A percentile compares a stretch with the other conserved stretches of the same genome.
Conservation (phyloP, 2,888 invertebrate species). For the Amphiduros pacificus region DNA sequence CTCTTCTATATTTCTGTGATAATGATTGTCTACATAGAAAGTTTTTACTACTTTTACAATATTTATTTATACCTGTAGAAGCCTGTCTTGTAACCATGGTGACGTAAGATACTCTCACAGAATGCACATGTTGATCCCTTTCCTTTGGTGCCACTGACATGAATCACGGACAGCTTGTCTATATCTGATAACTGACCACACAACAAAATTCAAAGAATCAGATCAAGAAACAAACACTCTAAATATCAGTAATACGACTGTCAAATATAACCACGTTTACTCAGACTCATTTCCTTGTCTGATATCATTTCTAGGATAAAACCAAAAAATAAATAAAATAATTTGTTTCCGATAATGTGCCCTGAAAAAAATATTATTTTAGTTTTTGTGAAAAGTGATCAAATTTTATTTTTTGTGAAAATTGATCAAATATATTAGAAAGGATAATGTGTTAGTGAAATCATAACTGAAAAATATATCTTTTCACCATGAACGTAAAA, state of each 20-base stretch:
- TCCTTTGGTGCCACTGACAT: conserved; percentile 96
- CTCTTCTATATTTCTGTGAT: background rate
- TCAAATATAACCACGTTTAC: too few species aligned
- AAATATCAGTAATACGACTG: too few species aligned
- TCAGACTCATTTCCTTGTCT: too few species aligned
- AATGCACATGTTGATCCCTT: conserved; percentile 93
- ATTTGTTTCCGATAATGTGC: background rate
- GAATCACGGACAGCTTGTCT: conserved; percentile 81
- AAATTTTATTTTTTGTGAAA: background rate
- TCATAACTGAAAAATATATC: too few species aligned
- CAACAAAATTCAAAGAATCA: too few species aligned
- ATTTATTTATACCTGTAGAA: conserved; percentile 70
- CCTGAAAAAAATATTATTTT: background rate
- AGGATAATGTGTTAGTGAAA: too few species aligned
- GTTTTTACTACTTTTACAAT: background rate
- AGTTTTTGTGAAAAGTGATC: background rate
- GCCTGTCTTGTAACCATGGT: conserved; percentile 84
- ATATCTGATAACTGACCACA: conserved; percentile 68
- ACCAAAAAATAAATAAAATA: background rate
- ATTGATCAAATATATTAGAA: background rate
- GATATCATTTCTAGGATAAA: too few species aligned
- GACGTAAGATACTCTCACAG: conserved; percentile 83
- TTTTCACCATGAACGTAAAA: too few species aligned
- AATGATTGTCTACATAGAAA: background rate
- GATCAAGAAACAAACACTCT: conserved; percentile 25